Base-by-base conservation (phyloP, 2,888 invertebrate genomes). In the Sceliomorpha sp. region DNA sequence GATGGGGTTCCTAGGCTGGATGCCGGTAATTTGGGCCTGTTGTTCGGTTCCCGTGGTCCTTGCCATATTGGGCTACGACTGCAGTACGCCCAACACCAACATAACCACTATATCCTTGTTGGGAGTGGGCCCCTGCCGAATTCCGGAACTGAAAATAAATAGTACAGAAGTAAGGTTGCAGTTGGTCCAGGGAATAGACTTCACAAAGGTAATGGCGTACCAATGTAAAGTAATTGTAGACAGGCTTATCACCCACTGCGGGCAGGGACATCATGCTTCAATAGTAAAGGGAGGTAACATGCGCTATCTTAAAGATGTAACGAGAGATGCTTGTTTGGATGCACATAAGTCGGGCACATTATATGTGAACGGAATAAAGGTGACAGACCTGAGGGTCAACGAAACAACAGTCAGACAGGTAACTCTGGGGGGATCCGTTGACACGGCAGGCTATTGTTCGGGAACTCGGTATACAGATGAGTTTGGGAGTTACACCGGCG, bases 21-120 rank as follows among this genome's bases (percentile, higher is more conserved):
- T n/a, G n/a, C n/a, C n/a, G n/a, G n/a, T n/a, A n/a, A n/a, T n/a
- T n/a, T n/a, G n/a, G n/a, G n/a, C n/a, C n/a, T n/a, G n/a, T n/a
- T n/a, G n/a, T n/a, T n/a, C n/a, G n/a, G n/a, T n/a, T n/a, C n/a
- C n/a, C n/a, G n/a, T n/a, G n/a, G n/a, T n/a, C n/a, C n/a, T n/a
- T n/a, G n/a, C n/a, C n/a, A n/a, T n/a, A n/a, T n/a, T 10, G 7
- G 48, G 48, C 0, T 50, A 50, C 7, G 48, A 50, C n/a, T 50
- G 48, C 24, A 26, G 10, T 1, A 0, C n/a, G 1, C 1, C 2
- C 0, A 26, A 27, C 12, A 27, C 26, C 1, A 9, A 37, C 9
- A 27, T 50, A 1, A 50, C 48, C 4, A 24, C 24, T 1, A 1
- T 50, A 15, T 50, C 48, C 0, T 26, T 50, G 2, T 7, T 27